Base-by-base conservation (phyloP, 1,140 invertebrate genomes). In the Eumaeus atala region DNA sequence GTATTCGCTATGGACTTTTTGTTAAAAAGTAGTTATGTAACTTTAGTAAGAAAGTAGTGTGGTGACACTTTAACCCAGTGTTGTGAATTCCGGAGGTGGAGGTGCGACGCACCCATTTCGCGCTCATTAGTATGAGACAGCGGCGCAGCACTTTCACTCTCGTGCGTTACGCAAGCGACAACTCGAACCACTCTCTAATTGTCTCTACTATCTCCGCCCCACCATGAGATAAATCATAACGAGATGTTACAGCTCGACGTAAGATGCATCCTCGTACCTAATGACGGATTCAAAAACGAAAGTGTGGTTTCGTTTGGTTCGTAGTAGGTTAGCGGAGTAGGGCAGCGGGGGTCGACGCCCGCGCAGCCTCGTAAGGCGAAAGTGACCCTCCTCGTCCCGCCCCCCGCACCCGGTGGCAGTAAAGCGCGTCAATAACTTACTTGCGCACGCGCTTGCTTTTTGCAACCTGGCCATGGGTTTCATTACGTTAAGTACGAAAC, bases 301-400 rank as follows among this genome's bases (percentile, higher is more conserved):
- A 87, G 83, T 87, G 73, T 72, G 74, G 71, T 81, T 84, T 84
- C 75, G 77, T 70, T 76, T 77, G 73, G 74, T 72, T 64, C 62
- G 72, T 73, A 77, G 72, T 87, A 66, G 84, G 84, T 87, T 72
- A 87, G 71, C 80, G 70, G 84, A 87, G 83, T 84, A 87, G 83
- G 81, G 59, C 83, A 83, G 52, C 54, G 64, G 74, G 78, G 83
- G 77, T 86, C 83, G 81, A 73, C 81, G 83, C 66, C 76, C 83
- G 83, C 83, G 80, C 81, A 86, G 80, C 83, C 83, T 86, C 83
- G 83, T 70, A 62, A 72, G 70, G 83, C 80, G 81, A 84, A 84
- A 87, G 81, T 84, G 83, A 66, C 70, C 79, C n/a, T n/a, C n/a
- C n/a, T n/a, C n/a, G n/a, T n/a, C n/a, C n/a, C n/a, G n/a, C 82